Base-by-base conservation (phyloP, 2,888 invertebrate species). In the Mechanitis mazaeus region DNA sequence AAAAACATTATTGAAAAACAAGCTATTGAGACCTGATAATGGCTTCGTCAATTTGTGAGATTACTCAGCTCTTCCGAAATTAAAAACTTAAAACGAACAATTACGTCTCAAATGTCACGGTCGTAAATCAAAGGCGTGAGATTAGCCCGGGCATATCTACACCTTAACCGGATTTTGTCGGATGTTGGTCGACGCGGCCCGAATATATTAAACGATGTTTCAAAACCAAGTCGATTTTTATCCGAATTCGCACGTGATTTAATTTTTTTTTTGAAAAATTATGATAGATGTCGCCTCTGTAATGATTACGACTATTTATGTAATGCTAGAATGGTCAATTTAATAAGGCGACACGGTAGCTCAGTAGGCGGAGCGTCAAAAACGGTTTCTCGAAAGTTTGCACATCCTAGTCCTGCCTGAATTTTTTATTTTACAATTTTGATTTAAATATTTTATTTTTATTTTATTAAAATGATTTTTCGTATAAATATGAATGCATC, bases 121-220 rank as follows among this genome's bases (percentile, higher is more conserved):
- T 75, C 74, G 80, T 87, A 87, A 87, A 87, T 87, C 87, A 85
- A 81, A 83, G 75, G 69, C 75, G 67, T 73, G 76, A 83, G 84
- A 87, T 87, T 86, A 87, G 84, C 83, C 82, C 75, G 79, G 79
- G 82, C 81, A 83, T 84, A 87, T 86, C 85, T 87, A 76, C 82
- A 84, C 84, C 85, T 85, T 83, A 83, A 82, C 83, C 82, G 83
- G 85, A 80, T 86, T 85, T 83, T 79, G 81, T 83, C 80, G 82
- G 82, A 78, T 82, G 82, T 78, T 81, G 80, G 79, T 78, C 74
- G 78, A 85, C 87, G 87, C 83, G 87, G 72, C 68, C 69, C 71
- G 87, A 87, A 88, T 88, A 86, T 77, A 84, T 87, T 85, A 86
- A 72, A 78, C 74, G 74, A 70, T 77, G 72, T 76, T 72, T 67